Conservation (phyloP, 2,888 invertebrate species). For the Drosophila picticornis region DNA sequence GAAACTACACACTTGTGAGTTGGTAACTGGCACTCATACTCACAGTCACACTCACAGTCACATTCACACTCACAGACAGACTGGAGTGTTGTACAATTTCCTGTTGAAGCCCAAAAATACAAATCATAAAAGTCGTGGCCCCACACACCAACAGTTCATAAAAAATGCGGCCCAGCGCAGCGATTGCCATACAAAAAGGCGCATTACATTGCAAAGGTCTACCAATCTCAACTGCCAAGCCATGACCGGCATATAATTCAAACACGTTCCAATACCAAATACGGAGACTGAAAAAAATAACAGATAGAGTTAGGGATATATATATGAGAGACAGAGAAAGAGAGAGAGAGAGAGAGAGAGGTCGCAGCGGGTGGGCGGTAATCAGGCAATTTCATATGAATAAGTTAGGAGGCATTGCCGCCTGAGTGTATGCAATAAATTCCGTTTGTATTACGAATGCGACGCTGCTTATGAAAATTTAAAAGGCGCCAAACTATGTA, state of each 20-base stretch:
- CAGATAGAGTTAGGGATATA: neutral
- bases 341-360: conserved; percentile 11
- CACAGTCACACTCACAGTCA: conserved; percentile 7
- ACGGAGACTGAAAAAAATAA: conserved; percentile 8
- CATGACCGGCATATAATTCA: conserved; percentile 78
- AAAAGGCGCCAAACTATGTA: conserved; percentile 72
- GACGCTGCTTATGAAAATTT: conserved; percentile 71
- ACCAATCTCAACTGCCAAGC: conserved; percentile 43
- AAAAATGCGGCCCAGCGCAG: conserved; percentile 75
- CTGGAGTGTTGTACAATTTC: conserved; percentile 45
- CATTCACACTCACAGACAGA: conserved; percentile 15
- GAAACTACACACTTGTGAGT: conserved; percentile 68
- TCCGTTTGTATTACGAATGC: conserved; percentile 73
- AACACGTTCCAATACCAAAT: conserved; percentile 71
- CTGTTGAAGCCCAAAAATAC: conserved; percentile 54
- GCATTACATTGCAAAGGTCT: conserved; percentile 58
- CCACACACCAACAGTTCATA: conserved; percentile 61
- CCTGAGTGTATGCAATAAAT: conserved; percentile 76
- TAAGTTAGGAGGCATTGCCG: conserved; percentile 74
- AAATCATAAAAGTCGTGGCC: conserved; percentile 76
- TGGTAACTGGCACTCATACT: conserved; percentile 17
- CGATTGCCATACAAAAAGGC: conserved; percentile 78
- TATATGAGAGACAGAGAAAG: neutral
- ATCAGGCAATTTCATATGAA: conserved; percentile 81
- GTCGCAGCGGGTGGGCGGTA: conserved; percentile 53